Base-by-base conservation (phyloP, 1,140 invertebrate genomes). In the Phortica variegata region DNA sequence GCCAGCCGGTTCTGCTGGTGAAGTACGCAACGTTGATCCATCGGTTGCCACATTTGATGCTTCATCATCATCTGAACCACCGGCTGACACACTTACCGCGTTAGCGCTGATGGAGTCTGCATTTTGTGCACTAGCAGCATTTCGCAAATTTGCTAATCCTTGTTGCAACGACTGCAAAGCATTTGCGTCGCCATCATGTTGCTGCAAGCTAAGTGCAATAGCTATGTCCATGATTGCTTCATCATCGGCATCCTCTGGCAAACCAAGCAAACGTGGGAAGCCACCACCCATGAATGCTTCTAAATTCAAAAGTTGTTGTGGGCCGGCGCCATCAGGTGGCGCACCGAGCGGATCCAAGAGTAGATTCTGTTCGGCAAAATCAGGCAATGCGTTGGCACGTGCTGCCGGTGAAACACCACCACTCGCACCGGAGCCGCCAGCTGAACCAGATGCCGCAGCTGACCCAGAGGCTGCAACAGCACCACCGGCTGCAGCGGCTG, bases 171-270 rank as follows among this genome's bases (percentile, higher is more conserved):
- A 60, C 53, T 73, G 79, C 78, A 74, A 16, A 0, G 58, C 60
- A 36, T 65, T 61, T 2, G 51, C 62, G 21, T 73, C 65, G 0
- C 65, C 71, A 5, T 65, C 65, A 49, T 86, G 83, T 60, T 86
- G 91, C 73, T 97, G 93, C 3, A 98, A 80, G 59, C 93, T 96
- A 0, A 97, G 79, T 1, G 94, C 94, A 57, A 98, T 97, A 1
- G 94, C 95, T 47, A 98, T 81, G 77, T 97, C 93, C 17, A 97
- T 91, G 86, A 97, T 97, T 1, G 93, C 89, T 75, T 97, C 94
- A 74, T 97, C 94, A 73, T 95, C 93, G 3, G 90, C 91, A 77
- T 96, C 92, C 5, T 90, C 86, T 12, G 90, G 90, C 18, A 96
- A 85, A 61, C 95, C 91, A 1, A 95, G 77, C n/a, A 94, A 73